phyloP scores from a whole-genome alignment of 1,140 invertebrate genomes.

The Drosophila ogumai region DNA sequence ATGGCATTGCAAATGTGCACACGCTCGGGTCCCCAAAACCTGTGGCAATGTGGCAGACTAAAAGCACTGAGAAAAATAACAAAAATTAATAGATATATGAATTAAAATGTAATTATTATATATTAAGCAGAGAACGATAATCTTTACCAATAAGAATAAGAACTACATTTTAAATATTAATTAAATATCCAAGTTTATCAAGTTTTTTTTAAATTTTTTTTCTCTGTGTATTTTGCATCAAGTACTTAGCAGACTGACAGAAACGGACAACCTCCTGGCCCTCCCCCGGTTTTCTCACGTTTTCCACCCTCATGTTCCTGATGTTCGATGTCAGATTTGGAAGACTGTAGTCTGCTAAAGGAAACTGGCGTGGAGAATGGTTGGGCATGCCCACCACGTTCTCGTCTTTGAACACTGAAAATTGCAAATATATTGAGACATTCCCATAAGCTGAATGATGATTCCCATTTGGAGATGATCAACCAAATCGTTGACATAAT shows the following conservation, averaged over 20 bases:
- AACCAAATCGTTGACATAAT: constrained; percentile 42
- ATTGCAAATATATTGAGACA: constrained; percentile 48
- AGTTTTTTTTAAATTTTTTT: background rate
- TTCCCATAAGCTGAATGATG: constrained; percentile 45
- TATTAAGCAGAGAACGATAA: too few relatives aligned
- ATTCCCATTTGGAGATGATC: constrained; percentile 36
- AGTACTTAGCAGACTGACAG: constrained; percentile 50
- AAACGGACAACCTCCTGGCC: constrained; percentile 6
- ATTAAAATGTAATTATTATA: too few relatives aligned
- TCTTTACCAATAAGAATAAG: too few relatives aligned
- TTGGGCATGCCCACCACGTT: too few relatives aligned
- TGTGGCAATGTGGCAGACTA: constrained; percentile 7
- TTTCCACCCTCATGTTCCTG: constrained; percentile 5
- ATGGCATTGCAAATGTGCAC: constrained; percentile 70
- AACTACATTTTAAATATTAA: background rate
- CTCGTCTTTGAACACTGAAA: constrained; percentile 19
- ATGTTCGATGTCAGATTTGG: constrained; percentile 53
- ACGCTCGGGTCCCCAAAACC: constrained; percentile 45
- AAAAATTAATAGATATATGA: background rate
- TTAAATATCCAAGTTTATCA: too few relatives aligned
- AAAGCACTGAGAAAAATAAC: background rate
- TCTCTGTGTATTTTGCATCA: constrained; percentile 3
- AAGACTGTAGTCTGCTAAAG: constrained; percentile 35
- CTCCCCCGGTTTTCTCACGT: background rate
- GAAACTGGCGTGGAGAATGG: background rate